Percentiles rank a stretch among this genome's conserved stretches.
Conservation (phyloP, 2,113 vertebrate species). For the Dascyllus trimaculatus region DNA sequence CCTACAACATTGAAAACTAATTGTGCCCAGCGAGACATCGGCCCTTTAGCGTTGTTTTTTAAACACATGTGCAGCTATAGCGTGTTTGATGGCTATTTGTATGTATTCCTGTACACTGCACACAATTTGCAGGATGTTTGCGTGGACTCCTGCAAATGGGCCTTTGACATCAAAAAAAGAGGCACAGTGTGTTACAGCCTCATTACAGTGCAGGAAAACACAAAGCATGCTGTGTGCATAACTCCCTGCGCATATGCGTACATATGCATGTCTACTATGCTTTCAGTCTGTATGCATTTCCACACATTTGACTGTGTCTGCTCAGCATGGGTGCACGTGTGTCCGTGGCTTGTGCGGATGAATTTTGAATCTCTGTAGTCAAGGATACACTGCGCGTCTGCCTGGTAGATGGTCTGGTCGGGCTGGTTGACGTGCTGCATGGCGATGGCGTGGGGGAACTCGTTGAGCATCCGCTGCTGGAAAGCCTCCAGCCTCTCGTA, state of each 20-base stretch:
- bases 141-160: neutral
- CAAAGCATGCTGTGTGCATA: neutral
- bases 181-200: neutral
- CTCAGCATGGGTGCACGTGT: neutral
- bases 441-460: slow-evolving; percentile 98
- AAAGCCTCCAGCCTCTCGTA: slow-evolving; percentile 99
- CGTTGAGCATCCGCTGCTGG: slow-evolving; percentile 98
- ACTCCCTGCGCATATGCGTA: neutral
- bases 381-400: slow-evolving; percentile 98
- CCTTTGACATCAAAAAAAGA: slow-evolving; percentile 17
- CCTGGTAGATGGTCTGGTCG: slow-evolving; percentile 98
- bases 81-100: neutral
- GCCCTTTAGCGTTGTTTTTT: neutral
- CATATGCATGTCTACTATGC: neutral
- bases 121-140: neutral
- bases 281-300: slow-evolving; percentile 3
- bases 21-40: neutral
- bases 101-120: slow-evolving; percentile 3
- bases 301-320: neutral
- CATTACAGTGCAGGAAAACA: slow-evolving; percentile 20
- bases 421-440: slow-evolving; percentile 99
- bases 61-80: neutral
- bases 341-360: too few species aligned
- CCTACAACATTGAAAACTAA: neutral
- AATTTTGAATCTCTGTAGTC: neutral